These are phyloP conservation scores for Balaenoptera acutorostrata DNA, from an alignment of 2,113 vertebrate genomes.

Conservation along the genomic window DNA sequence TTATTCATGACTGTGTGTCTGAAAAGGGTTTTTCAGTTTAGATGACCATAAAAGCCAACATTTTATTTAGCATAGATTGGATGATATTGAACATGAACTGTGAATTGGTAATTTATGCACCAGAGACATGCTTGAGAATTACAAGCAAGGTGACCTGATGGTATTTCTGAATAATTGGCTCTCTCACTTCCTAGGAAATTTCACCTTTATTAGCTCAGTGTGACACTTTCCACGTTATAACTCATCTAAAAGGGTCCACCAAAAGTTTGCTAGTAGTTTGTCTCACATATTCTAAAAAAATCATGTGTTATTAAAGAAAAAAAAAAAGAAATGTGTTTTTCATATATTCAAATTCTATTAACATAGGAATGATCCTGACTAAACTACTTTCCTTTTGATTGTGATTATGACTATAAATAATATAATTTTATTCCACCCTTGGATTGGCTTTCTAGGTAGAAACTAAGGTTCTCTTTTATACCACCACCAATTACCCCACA, in stretches of 20 bases:
- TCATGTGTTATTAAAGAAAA: neutral
- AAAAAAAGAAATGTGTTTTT: slow-evolving; percentile 52
- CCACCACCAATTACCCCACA: neutral
- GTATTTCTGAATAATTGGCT: slow-evolving; percentile 42
- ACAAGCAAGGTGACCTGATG: slow-evolving; percentile 44
- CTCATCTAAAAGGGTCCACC: slow-evolving; percentile 34
- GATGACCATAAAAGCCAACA: neutral
- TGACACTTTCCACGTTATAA: neutral
- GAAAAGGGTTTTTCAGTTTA: slow-evolving; percentile 8
- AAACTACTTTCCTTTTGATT: slow-evolving; percentile 11
- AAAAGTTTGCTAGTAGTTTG: slow-evolving; percentile 24
- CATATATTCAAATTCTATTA: slow-evolving; percentile 24
- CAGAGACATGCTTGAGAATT: neutral
- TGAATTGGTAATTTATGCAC: slow-evolving; percentile 51
- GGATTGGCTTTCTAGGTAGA: neutral
- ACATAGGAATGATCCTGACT: slow-evolving; percentile 15
- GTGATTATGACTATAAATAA: slow-evolving; percentile 24
- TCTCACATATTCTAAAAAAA: neutral
- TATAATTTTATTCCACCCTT: neutral
- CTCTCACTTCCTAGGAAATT: slow-evolving; percentile 29
- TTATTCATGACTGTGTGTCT: neutral
- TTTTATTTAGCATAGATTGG: slow-evolving; percentile 4
- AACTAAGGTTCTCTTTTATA: neutral
- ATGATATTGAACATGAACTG: neutral
- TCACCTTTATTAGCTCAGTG: slow-evolving; percentile 58